Conservation (phyloP, 2,797 vertebrate species). For the Pipistrellus nathusii region DNA sequence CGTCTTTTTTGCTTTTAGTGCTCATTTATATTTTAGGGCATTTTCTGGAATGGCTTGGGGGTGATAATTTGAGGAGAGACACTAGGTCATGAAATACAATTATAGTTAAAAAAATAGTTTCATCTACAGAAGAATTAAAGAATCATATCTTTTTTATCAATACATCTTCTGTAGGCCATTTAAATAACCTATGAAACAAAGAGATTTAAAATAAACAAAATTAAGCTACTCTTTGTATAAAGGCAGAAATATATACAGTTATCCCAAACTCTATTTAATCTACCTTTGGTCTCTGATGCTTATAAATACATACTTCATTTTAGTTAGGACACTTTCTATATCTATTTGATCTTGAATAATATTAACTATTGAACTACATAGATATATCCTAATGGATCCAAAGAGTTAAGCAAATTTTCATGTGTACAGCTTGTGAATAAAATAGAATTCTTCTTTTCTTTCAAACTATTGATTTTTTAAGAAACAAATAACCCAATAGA, state of each 20-base stretch:
- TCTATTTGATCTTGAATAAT: neutral
- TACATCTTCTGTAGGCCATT: neutral
- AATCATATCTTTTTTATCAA: neutral
- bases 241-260: neutral
- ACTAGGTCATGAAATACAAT: neutral
- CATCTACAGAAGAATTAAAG: neutral
- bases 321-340: neutral
- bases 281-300: neutral
- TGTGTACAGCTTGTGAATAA: neutral
- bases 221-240: neutral
- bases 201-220: neutral
- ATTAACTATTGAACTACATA: neutral
- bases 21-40: conserved; percentile 58
- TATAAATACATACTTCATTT: conserved; percentile 16
- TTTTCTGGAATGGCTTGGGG: neutral
- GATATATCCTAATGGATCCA: neutral
- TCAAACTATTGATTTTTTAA: neutral
- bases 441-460: neutral
- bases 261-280: neutral
- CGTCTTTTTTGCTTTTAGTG: neutral
- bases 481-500: neutral
- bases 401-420: neutral
- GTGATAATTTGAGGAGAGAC: conserved; percentile 24
- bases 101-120: neutral
- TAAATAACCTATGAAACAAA: conserved; percentile 7